phyloP scores from a whole-genome alignment of 2,797 vertebrate genomes.

The Cuculus canorus region DNA sequence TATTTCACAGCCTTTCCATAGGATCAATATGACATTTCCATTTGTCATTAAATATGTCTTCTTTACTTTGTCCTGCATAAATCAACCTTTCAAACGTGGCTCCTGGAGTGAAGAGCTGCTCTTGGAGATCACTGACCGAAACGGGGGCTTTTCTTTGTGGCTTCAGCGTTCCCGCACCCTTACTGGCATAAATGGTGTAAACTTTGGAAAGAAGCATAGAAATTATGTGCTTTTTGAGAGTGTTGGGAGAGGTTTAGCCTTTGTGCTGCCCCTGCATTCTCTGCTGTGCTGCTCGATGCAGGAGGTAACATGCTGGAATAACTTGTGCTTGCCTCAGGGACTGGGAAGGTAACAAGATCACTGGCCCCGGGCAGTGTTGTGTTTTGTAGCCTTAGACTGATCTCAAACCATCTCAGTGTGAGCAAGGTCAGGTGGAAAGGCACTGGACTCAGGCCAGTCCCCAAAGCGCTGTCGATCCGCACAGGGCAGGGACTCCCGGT shows the following conservation, averaged over 20 bases:
- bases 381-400: not conserved
- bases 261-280: fast-evolving
- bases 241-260: not conserved
- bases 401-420: not conserved
- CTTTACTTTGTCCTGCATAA: conserved; percentile 66
- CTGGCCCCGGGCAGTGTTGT: not conserved
- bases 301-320: not conserved
- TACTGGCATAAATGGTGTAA: not conserved
- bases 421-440: not conserved
- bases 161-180: not conserved
- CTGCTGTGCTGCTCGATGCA: fast-evolving
- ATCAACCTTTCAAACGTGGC: conserved; percentile 64
- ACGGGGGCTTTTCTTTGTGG: not conserved
- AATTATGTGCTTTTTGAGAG: not conserved
- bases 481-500: fast-evolving
- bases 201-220: not conserved
- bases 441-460: not conserved
- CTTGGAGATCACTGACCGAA: not conserved
- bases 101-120: not conserved
- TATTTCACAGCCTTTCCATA: conserved; percentile 65
- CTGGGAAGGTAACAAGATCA: not conserved
- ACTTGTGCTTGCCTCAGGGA: not conserved
- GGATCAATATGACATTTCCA: conserved; percentile 74
- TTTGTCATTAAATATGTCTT: conserved; percentile 69
- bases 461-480: not conserved